phyloP scores from a whole-genome alignment of 2,888 invertebrate genomes.

The Coleophora flavipennella region DNA sequence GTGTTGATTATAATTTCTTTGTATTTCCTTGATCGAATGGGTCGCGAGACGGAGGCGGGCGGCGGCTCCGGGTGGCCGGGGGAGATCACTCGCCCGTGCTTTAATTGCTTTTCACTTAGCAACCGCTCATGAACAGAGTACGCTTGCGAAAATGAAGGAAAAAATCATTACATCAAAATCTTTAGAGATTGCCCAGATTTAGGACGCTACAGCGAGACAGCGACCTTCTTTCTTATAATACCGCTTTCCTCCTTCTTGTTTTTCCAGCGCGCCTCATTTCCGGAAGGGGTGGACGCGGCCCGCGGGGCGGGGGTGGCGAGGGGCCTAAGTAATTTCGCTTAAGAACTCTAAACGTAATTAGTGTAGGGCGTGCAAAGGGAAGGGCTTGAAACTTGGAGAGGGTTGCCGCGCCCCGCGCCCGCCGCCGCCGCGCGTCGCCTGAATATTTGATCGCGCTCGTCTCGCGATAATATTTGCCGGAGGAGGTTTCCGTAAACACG shows the following conservation, averaged over 20 bases:
- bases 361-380: slow-evolving; percentile 76
- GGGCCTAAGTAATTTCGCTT: slow-evolving; percentile 79
- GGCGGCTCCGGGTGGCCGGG: slow-evolving; percentile 22
- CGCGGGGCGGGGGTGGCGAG: slow-evolving; percentile 57
- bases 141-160: slow-evolving; percentile 66
- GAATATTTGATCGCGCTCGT: slow-evolving; percentile 70
- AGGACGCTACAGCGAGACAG: slow-evolving; percentile 59
- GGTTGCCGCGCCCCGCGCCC: slow-evolving; percentile 62
- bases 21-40: slow-evolving; percentile 52
- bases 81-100: slow-evolving; percentile 72
- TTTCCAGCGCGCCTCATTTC: slow-evolving; percentile 70
- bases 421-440: slow-evolving; percentile 51
- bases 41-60: slow-evolving; percentile 31
- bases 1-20: slow-evolving; percentile 45
- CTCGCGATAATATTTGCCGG: slow-evolving; percentile 71
- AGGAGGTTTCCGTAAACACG: slow-evolving; percentile 70
- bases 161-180: slow-evolving; percentile 72
- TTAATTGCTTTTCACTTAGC: slow-evolving; percentile 74
- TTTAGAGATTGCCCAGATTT: slow-evolving; percentile 71
- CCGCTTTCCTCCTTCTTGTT: slow-evolving; percentile 68
- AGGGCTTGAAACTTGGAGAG: slow-evolving; percentile 76
- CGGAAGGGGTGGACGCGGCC: slow-evolving; percentile 52
- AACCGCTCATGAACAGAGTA: slow-evolving; percentile 70
- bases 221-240: slow-evolving; percentile 62
- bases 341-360: slow-evolving; percentile 81